phyloP scores from a whole-genome alignment of 37 sponge, comb jelly and placozoan genomes.

The Agelas oroides region DNA sequence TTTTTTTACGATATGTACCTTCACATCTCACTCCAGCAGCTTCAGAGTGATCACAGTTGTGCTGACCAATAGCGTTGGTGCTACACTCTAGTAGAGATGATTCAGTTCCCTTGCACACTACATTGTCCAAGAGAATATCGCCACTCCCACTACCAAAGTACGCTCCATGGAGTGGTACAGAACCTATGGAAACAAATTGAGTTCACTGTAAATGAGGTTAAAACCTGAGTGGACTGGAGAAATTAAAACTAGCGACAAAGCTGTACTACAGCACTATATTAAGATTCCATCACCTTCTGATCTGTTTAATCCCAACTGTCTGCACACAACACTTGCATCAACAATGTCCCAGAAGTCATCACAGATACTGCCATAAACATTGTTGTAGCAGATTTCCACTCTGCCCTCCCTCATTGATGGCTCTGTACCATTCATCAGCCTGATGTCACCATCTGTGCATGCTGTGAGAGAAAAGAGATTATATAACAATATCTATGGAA shows the following conservation, averaged over 20 bases:
- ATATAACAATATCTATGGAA: too few species aligned
- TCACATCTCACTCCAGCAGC: slow-evolving; percentile 27
- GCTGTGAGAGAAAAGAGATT: too few species aligned
- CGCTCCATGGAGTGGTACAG: too few species aligned
- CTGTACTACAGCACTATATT: too few species aligned
- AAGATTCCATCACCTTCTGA: background rate
- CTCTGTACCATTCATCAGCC: too few species aligned
- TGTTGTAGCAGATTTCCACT: slow-evolving; percentile 46
- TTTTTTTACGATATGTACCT: too few species aligned
- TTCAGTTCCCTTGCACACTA: background rate
- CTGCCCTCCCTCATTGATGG: slow-evolving; percentile 13
- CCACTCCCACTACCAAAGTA: background rate
- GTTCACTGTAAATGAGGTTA: too few species aligned
- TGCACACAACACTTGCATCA: slow-evolving; percentile 52
- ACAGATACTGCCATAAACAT: slow-evolving; percentile 44
- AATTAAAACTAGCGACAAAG: too few species aligned
- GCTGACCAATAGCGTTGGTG: background rate
- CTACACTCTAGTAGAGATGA: background rate
- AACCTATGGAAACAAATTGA: too few species aligned
- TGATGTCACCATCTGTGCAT: too few species aligned
- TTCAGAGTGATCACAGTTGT: slow-evolving; percentile 32
- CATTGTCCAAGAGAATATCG: background rate
- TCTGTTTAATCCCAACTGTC: background rate
- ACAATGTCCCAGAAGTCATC: slow-evolving; percentile 25
- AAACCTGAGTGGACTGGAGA: too few species aligned